phyloP scores from a whole-genome alignment of 2,113 vertebrate genomes.

The Equus quagga region DNA sequence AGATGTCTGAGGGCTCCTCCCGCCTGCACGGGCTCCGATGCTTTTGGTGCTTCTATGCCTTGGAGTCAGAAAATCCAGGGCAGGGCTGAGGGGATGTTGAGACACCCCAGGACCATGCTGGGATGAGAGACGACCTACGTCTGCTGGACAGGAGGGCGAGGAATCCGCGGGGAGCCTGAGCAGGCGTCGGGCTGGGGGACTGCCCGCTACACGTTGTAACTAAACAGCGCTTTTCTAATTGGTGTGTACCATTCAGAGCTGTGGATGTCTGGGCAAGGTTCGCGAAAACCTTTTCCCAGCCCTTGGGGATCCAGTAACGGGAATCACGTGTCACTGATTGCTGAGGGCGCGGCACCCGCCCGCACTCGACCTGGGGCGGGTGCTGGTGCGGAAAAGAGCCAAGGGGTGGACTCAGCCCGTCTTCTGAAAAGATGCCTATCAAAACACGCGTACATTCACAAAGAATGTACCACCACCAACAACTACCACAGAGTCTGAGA shows the following conservation, averaged over 20 bases:
- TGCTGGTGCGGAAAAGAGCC: neutral
- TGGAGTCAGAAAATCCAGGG: neutral
- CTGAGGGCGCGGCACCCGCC: constrained; percentile 7
- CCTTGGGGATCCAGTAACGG: constrained; percentile 68
- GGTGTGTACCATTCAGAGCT: constrained; percentile 12
- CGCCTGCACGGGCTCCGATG: fast-evolving
- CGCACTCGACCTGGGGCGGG: constrained; percentile 15
- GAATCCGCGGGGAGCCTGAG: neutral
- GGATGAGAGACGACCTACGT: neutral
- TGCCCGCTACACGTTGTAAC: neutral
- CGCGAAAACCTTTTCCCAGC: constrained; percentile 65
- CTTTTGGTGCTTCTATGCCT: neutral
- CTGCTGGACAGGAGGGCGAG: neutral
- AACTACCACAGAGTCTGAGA: neutral
- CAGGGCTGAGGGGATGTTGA: neutral
- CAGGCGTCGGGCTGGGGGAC: neutral
- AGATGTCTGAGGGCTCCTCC: neutral
- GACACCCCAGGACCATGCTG: fast-evolving
- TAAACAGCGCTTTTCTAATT: constrained; percentile 26
- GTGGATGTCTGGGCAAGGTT: constrained; percentile 52
- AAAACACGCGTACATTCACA: neutral
- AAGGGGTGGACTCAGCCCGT: neutral
- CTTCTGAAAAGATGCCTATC: neutral
- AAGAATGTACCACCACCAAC: neutral
- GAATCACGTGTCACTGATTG: constrained; percentile 49